Evolutionary conservation across 2,113 vertebrate species (phyloP).

Genomic region (Caranx melampygus): DNA sequence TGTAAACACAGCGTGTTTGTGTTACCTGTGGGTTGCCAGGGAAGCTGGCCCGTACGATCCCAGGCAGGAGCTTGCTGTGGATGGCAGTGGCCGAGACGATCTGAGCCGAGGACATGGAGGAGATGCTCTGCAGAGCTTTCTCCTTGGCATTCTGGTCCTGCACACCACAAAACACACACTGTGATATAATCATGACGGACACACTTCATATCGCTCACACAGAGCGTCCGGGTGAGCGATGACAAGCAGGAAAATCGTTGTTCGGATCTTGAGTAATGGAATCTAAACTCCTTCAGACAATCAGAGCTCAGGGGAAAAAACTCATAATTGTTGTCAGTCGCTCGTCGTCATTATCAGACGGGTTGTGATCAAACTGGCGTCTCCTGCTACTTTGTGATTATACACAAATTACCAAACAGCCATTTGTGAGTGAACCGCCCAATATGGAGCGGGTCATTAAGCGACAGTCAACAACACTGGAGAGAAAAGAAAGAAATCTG

Average conservation of each 20-base stretch:
- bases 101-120: slow-evolving; percentile 98
- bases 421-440: not conserved
- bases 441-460: not conserved
- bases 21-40: slow-evolving; percentile 92
- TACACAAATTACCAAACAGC: not conserved
- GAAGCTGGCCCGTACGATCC: slow-evolving; percentile 93
- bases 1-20: not conserved
- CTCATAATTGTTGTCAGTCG: not conserved
- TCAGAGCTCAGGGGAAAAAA: not conserved
- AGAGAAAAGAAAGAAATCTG: not conserved
- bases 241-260: not conserved
- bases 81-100: slow-evolving; percentile 98
- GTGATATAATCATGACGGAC: not conserved
- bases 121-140: slow-evolving; percentile 98
- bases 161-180: slow-evolving; percentile 74
- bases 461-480: not conserved
- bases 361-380: not conserved
- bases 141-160: slow-evolving; percentile 99
- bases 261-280: not conserved
- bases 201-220: not conserved
- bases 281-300: not conserved
- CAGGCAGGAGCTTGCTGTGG: slow-evolving; percentile 98
- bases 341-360: not conserved
- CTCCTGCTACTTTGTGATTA: not conserved
- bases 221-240: not conserved